These are phyloP conservation scores for Grammomys dolichurus DNA, from an alignment of 2,113 vertebrate species.

Conservation along the genomic window DNA sequence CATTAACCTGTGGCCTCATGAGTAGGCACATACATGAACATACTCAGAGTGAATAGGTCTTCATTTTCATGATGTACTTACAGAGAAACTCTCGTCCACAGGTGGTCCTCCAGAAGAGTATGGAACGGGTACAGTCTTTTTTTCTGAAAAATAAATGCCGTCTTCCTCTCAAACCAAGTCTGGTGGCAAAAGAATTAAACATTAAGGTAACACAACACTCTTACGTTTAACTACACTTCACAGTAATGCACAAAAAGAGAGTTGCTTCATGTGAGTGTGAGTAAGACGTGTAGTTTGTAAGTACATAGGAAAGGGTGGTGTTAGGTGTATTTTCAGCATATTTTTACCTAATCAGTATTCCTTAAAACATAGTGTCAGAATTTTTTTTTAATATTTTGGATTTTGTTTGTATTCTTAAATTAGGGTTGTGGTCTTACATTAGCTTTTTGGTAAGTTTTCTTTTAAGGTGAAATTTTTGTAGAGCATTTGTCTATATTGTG, in stretches of 20 bases:
- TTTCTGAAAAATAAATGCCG: constrained; percentile 94
- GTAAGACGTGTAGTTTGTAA: constrained; percentile 33
- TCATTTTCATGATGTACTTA: constrained; percentile 63
- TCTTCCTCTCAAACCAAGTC: constrained; percentile 95
- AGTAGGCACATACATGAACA: no score
- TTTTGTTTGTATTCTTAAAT: constrained; percentile 48
- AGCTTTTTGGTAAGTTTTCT: constrained; percentile 41
- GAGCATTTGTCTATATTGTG: not conserved
- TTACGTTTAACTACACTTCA: constrained; percentile 62
- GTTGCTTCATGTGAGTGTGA: constrained; percentile 17
- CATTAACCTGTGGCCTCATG: not conserved
- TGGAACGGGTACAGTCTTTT: constrained; percentile 95
- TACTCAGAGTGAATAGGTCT: not conserved
- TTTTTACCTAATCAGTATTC: constrained; percentile 42
- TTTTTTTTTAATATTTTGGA: constrained; percentile 22
- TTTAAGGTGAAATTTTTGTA: constrained; percentile 37
- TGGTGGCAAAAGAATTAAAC: constrained; percentile 96
- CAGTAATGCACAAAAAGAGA: constrained; percentile 40
- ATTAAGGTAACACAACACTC: constrained; percentile 91
- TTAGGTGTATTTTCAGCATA: constrained; percentile 1
- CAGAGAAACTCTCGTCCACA: constrained; percentile 79
- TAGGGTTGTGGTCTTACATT: not conserved
- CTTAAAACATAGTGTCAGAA: not conserved
- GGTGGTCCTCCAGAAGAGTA: constrained; percentile 94
- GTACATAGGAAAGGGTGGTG: not conserved